These are phyloP conservation scores for Paratilapia polleni DNA, from an alignment of 2,113 vertebrate genomes.

Conservation along the genomic window DNA sequence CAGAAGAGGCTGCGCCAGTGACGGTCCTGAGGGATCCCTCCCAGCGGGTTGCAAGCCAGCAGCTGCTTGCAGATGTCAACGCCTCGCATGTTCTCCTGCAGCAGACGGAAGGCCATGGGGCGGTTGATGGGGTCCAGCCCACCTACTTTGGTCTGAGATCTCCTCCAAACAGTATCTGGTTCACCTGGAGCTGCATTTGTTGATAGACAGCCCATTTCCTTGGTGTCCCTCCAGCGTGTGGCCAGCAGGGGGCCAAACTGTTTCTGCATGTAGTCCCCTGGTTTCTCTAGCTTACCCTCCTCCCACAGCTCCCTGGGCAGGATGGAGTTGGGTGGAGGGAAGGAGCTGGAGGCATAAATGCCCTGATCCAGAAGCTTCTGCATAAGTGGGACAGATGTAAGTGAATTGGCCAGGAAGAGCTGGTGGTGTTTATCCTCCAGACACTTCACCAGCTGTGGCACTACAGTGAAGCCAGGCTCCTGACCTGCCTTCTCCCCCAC, in stretches of 20 bases:
- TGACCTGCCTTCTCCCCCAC: slow-evolving; percentile 25
- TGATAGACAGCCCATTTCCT: slow-evolving; percentile 81
- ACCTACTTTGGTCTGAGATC: slow-evolving; percentile 68
- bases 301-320: slow-evolving; percentile 75
- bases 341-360: slow-evolving; percentile 78
- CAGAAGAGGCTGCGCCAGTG: slow-evolving; percentile 82
- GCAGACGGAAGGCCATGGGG: slow-evolving; percentile 78
- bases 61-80: slow-evolving; percentile 85
- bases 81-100: slow-evolving; percentile 85
- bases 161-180: slow-evolving; percentile 78
- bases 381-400: slow-evolving; percentile 74
- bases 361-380: slow-evolving; percentile 68
- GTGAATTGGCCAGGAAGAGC: slow-evolving; percentile 74
- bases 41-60: slow-evolving; percentile 80
- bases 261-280: slow-evolving; percentile 79
- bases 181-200: slow-evolving; percentile 74
- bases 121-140: slow-evolving; percentile 73
- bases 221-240: slow-evolving; percentile 81
- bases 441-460: slow-evolving; percentile 69
- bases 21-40: slow-evolving; percentile 71
- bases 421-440: slow-evolving; percentile 78
- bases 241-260: slow-evolving; percentile 72
- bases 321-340: slow-evolving; percentile 60
- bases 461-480: slow-evolving; percentile 69
- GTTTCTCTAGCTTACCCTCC: slow-evolving; percentile 55